Percentiles rank a stretch among this genome's conserved stretches.
Evolutionary conservation across 2,113 vertebrate genomes (phyloP).

Genomic region (Capreolus pygargus): DNA sequence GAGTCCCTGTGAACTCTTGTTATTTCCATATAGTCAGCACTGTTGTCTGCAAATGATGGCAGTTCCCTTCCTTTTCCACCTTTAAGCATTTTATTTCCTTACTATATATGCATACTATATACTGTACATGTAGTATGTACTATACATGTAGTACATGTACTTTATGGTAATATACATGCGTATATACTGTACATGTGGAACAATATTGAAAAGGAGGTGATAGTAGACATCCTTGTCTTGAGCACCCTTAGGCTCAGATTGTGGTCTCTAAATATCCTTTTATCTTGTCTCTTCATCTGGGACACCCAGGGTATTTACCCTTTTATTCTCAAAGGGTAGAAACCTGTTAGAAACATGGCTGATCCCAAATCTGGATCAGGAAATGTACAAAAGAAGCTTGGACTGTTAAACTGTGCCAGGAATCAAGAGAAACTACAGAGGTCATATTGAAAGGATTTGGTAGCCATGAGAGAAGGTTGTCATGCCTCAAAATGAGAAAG

Average conservation of each 20-base stretch:
- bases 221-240: not conserved
- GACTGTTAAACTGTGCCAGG: not conserved
- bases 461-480: conserved; percentile 13
- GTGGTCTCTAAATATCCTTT: not conserved
- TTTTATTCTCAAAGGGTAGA: not conserved
- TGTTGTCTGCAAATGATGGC: not conserved
- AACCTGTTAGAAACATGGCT: not conserved
- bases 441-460: not conserved
- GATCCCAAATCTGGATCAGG: not conserved
- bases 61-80: not conserved
- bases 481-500: not conserved
- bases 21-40: not conserved
- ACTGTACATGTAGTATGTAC: not conserved
- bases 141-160: too few relatives aligned
- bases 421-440: not conserved
- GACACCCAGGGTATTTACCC: too few relatives aligned
- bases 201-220: not conserved
- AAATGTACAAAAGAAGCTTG: not conserved
- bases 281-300: too few relatives aligned
- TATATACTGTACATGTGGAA: not conserved
- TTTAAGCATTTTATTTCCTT: not conserved
- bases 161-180: too few relatives aligned
- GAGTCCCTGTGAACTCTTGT: not conserved
- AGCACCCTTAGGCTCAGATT: not conserved
- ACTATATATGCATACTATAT: not conserved